These are phyloP conservation scores for Takifugu rubripes DNA, from an alignment of 2,797 vertebrate genomes.

Conservation along the genomic window DNA sequence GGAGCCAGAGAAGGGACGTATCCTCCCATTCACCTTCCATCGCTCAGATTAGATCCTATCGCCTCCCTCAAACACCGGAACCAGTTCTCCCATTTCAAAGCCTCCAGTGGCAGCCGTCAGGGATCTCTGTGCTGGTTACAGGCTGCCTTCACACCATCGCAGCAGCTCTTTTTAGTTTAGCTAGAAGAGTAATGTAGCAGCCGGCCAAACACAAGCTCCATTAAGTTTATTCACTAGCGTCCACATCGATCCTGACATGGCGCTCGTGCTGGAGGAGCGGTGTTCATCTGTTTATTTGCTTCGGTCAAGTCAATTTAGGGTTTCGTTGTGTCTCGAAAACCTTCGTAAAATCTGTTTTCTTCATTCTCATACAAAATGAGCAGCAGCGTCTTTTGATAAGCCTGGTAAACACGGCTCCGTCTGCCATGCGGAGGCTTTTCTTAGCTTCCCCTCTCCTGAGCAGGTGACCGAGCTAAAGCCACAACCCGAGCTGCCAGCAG, in stretches of 20 bases:
- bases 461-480: conserved; percentile 52
- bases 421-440: conserved; percentile 3
- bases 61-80: conserved; percentile 48
- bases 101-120: conserved; percentile 28
- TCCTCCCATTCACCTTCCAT: conserved; percentile 51
- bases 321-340: conserved; percentile 16
- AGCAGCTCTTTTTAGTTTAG: conserved; percentile 13
- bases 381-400: neutral
- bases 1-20: conserved; percentile 42
- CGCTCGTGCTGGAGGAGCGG: conserved; percentile 26
- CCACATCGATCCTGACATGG: conserved; percentile 18
- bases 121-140: conserved; percentile 26
- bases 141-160: conserved; percentile 8
- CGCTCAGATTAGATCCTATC: conserved; percentile 62
- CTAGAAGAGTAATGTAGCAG: conserved; percentile 31
- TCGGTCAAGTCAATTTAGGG: neutral
- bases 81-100: conserved; percentile 56
- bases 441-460: conserved; percentile 23
- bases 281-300: conserved; percentile 11
- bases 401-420: conserved; percentile 2
- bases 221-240: conserved; percentile 39
- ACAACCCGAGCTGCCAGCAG: conserved; percentile 49
- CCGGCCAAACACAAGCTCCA: conserved; percentile 38
- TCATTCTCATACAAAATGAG: conserved; percentile 1
- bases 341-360: conserved; percentile 1